Evolutionary conservation across 1,140 invertebrate genomes (phyloP).

Genomic region (Pseudomyrmex pallidus): DNA sequence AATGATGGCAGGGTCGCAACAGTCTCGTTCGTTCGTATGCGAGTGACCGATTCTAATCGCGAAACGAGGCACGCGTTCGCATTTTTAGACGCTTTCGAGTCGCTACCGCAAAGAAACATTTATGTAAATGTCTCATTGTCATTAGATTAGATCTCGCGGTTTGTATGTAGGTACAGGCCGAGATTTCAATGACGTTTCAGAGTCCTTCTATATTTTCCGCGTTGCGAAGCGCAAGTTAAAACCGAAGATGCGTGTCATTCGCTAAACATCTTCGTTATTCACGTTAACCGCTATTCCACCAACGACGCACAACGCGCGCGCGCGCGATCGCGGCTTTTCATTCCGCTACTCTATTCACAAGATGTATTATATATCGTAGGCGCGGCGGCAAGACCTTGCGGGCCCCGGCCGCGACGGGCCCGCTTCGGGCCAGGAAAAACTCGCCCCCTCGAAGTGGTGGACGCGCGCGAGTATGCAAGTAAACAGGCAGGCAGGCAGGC

Average conservation of each 20-base stretch:
- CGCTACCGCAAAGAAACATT: background rate
- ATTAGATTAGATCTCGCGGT: constrained; percentile 16
- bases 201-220: no score
- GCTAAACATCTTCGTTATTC: constrained; percentile 64
- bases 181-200: background rate
- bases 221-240: constrained; percentile 10
- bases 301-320: constrained; percentile 57
- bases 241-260: constrained; percentile 66
- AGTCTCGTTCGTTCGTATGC: background rate
- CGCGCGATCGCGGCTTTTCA: constrained; percentile 42
- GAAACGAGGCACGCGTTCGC: no score
- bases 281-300: constrained; percentile 45
- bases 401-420: background rate
- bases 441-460: constrained; percentile 41
- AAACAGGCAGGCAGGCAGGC: constrained; percentile 48
- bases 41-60: background rate
- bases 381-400: constrained; percentile 7
- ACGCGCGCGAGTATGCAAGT: constrained; percentile 29
- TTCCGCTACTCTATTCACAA: constrained; percentile 50
- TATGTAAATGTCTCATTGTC: constrained; percentile 19
- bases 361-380: constrained; percentile 50
- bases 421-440: constrained; percentile 24
- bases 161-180: background rate
- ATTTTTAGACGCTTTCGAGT: constrained; percentile 6
- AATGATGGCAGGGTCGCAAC: no score